Conservation (phyloP, 2,888 invertebrate species). For the Eurois occulta region DNA sequence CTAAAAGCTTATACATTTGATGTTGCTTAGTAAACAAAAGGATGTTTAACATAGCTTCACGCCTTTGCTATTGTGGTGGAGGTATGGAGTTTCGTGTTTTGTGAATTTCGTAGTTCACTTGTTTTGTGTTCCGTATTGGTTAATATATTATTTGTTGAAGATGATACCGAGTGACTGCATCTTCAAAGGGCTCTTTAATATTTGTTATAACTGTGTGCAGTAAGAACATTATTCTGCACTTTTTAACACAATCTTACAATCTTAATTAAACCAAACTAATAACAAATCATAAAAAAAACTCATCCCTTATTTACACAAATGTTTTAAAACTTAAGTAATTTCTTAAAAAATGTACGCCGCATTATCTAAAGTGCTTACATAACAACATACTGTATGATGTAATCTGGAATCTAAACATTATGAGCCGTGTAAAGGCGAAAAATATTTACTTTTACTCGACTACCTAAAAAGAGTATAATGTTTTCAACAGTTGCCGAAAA, state of each 20-base stretch:
- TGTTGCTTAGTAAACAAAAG: conserved; percentile 65
- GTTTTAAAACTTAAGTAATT: neutral
- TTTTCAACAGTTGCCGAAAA: neutral
- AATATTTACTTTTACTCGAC: neutral
- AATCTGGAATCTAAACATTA: conserved; percentile 5
- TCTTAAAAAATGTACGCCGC: neutral
- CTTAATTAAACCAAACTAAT: neutral
- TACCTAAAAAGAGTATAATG: neutral
- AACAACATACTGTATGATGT: conserved; percentile 2
- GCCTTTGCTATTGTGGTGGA: conserved; percentile 41
- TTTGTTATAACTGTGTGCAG: neutral
- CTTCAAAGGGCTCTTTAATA: neutral
- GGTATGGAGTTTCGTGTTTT: conserved; percentile 14
- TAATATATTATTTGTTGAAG: conserved; percentile 4
- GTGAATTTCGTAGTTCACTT: conserved; percentile 17
- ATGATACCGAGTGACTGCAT: neutral
- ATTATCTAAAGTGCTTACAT: conserved; percentile 7
- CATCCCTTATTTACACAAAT: neutral
- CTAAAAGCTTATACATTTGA: conserved; percentile 61
- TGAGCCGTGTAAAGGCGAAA: neutral
- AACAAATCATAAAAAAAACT: neutral
- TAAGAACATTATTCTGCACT: neutral
- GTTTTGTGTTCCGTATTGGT: neutral
- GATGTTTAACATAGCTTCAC: conserved; percentile 55
- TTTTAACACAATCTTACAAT: neutral